Base-by-base conservation (phyloP, 23 tunicate genomes). In the Trididemnum nubilum region DNA sequence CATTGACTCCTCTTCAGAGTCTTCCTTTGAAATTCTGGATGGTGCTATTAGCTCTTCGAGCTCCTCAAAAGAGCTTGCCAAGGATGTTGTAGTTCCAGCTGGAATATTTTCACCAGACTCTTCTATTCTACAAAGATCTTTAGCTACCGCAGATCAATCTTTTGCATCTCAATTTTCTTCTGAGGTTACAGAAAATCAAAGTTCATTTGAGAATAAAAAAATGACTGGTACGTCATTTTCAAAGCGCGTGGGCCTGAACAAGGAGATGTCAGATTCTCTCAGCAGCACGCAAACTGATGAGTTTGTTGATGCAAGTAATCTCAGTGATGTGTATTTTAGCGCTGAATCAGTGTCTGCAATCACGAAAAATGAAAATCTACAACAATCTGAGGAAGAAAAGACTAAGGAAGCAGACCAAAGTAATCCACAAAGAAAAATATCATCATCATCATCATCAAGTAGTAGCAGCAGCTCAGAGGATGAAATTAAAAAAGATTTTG, bases 301-400 rank as follows among this genome's bases (percentile, higher is more conserved):
- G 29, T 39, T 39, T 25, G 30, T n/a, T 9, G 58, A 73, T 39
- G 78, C 78, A 57, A 73, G 78, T 58, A 73, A 73, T 27, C 19
- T 38, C 24, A 39, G 78, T 21, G 78, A 73, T 27, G 58, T 39
- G 28, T 73, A 73, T 39, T 22, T 73, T 21, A 73, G 78, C 31
- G 39, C 32, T 38, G 58, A 73, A 73, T 37, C 78, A 5, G 58
- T 37, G 37, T 21, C 28, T 15, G 58, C 57, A 27, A 32, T 12
- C 5, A 4, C 67, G n/a, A 61, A 61, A 25, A 21, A 15, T 26
- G 67, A 61, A 12, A 61, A 61, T 12, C 15, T 7, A 44, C 9
- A 9, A 9, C 54, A 44, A 15, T 15, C 9, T 7, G 9, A 9
- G 12, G 54, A 44, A 44, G 15, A 44, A 9, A 44, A 44, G 15